Conservation (phyloP, 2,888 invertebrate species). For the Odiellus spinosus region DNA sequence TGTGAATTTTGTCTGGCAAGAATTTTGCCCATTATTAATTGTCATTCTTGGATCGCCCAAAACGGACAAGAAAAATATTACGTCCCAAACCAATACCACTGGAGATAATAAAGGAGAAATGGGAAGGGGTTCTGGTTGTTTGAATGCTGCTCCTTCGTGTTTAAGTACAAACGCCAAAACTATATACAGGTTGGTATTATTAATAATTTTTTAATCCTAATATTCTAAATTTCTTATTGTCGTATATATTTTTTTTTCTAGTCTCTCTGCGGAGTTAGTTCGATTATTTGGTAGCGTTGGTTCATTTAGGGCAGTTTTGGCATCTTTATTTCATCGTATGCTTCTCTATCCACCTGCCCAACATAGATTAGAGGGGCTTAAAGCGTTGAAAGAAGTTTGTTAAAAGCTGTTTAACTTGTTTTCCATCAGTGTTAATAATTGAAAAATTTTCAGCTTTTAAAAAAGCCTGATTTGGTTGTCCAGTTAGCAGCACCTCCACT, state of each 20-base stretch:
- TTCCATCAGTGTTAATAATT: background rate
- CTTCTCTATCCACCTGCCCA: slow-evolving; percentile 68
- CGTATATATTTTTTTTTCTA: slow-evolving; percentile 26
- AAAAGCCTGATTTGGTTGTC: slow-evolving; percentile 59
- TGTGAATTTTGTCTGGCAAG: slow-evolving; percentile 41
- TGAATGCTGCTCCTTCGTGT: slow-evolving; percentile 55
- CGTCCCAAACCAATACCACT: slow-evolving; percentile 26
- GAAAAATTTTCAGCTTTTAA: slow-evolving; percentile 38
- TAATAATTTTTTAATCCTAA: background rate
- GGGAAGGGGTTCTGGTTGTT: slow-evolving; percentile 50
- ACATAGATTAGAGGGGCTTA: slow-evolving; percentile 66
- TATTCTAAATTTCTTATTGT: background rate
- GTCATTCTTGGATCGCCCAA: slow-evolving; percentile 74
- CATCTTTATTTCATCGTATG: slow-evolving; percentile 85
- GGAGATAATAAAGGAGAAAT: slow-evolving; percentile 33
- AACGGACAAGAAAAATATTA: slow-evolving; percentile 59
- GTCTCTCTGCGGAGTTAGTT: slow-evolving; percentile 75
- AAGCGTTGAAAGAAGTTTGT: slow-evolving; percentile 55
- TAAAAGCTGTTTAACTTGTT: background rate
- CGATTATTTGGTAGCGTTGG: slow-evolving; percentile 72
- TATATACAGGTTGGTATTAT: slow-evolving; percentile 54
- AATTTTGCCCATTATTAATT: slow-evolving; percentile 75
- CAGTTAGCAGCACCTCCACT: slow-evolving; percentile 46
- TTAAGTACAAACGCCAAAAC: slow-evolving; percentile 74
- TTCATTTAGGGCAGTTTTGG: slow-evolving; percentile 63